Evolutionary conservation across 1,140 invertebrate genomes (phyloP).

Genomic region (Panonychus citri): DNA sequence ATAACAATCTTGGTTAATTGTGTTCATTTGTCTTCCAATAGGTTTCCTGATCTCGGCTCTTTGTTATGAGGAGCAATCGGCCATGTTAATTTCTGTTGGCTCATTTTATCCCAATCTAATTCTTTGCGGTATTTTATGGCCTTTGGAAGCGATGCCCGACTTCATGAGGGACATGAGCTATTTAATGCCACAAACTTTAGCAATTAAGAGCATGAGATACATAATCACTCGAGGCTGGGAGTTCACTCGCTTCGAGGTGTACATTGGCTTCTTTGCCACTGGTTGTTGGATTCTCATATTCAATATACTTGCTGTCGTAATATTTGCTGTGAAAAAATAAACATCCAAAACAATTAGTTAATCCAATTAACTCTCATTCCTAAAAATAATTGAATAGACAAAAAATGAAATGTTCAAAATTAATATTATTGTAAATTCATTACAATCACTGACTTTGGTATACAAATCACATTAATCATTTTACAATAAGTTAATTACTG

Average conservation of each 20-base stretch:
- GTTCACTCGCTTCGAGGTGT: neutral
- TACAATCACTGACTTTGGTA: no score
- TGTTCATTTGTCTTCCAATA: neutral
- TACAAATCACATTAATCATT: no score
- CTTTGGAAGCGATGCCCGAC: constrained; percentile 69
- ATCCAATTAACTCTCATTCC: no score
- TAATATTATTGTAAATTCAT: no score
- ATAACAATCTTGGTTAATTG: neutral
- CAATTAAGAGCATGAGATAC: constrained; percentile 65
- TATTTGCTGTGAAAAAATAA: neutral
- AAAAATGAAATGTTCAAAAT: no score
- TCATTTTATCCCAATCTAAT: constrained; percentile 75
- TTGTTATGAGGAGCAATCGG: constrained; percentile 40
- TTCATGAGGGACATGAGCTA: constrained; percentile 53
- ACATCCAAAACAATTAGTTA: no score
- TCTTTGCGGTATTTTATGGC: constrained; percentile 61
- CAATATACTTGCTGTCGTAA: neutral
- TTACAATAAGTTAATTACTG: no score
- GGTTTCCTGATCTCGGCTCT: constrained; percentile 7
- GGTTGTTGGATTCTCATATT: constrained; percentile 4
- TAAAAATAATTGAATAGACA: no score
- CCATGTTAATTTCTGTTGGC: constrained; percentile 70
- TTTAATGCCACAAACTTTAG: constrained; percentile 62
- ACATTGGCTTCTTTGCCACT: constrained; percentile 1
- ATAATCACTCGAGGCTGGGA: constrained; percentile 50